Evolutionary conservation across 2,113 vertebrate genomes (phyloP).

Genomic region (Cottus gobio): DNA sequence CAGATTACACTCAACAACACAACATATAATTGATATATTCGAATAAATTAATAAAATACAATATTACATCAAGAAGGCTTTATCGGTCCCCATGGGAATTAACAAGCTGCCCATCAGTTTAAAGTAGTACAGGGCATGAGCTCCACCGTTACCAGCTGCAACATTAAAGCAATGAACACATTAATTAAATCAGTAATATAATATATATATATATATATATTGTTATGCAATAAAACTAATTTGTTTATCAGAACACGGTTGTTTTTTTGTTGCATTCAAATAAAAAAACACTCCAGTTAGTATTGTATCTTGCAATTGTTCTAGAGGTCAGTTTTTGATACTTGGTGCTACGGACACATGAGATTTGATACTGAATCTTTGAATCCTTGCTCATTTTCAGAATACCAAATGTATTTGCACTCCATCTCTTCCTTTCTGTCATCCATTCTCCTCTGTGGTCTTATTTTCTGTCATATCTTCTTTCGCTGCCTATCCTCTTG

Average conservation of each 20-base stretch:
- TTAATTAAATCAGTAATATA: no score
- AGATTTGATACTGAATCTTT: background rate
- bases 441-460: background rate
- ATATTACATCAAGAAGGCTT: no score
- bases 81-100: no score
- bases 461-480: background rate
- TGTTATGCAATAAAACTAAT: background rate
- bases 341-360: background rate
- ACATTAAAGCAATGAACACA: no score
- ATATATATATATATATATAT: no score
- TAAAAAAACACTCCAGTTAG: background rate
- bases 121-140: no score
- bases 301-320: background rate
- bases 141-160: no score
- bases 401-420: background rate
- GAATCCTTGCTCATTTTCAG: background rate
- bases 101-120: no score
- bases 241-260: no score
- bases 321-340: background rate
- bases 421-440: background rate
- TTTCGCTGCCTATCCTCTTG: background rate
- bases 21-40: background rate
- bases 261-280: no score
- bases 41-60: background rate
- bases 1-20: background rate